These are phyloP conservation scores for Drosophila yakuba DNA, from an alignment of 1,140 invertebrate species.

Conservation along the genomic window DNA sequence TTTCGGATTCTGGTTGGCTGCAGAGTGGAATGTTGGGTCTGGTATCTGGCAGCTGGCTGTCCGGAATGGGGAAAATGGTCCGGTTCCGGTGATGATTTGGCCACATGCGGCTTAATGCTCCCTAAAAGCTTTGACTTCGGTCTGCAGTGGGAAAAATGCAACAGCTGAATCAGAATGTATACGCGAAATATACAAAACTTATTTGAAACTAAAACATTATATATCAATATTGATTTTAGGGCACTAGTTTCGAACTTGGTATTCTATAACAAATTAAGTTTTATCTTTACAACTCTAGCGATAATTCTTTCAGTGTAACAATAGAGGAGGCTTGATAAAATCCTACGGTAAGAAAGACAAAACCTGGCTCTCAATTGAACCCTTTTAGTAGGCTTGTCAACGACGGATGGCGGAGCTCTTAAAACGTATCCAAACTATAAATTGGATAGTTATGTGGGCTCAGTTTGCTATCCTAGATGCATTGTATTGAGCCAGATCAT, in stretches of 20 bases:
- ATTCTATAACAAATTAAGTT: background rate
- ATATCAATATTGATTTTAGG: background rate
- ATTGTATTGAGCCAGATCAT: constrained; percentile 31
- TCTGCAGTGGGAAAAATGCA: constrained; percentile 9
- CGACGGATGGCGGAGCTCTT: constrained; percentile 26
- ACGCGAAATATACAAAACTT: background rate
- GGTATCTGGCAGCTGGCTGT: constrained; percentile 26
- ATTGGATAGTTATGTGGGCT: constrained; percentile 15
- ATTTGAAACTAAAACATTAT: background rate
- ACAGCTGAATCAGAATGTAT: too few species aligned
- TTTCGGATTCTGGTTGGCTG: constrained; percentile 23
- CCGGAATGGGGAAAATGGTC: constrained; percentile 18
- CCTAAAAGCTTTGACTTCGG: constrained; percentile 4
- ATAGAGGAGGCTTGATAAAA: constrained; percentile 15
- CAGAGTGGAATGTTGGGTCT: constrained; percentile 19
- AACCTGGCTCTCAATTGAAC: constrained; percentile 59
- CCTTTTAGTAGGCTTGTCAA: constrained; percentile 43
- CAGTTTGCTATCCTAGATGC: constrained; percentile 7
- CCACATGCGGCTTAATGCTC: constrained; percentile 65
- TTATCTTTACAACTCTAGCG: background rate
- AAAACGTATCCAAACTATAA: constrained; percentile 34
- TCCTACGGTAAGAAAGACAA: constrained; percentile 35
- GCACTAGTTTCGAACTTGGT: background rate
- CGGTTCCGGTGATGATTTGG: constrained; percentile 53
- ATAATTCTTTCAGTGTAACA: background rate